Evolutionary conservation across 2,113 vertebrate species (phyloP).

Genomic region (Suricata suricatta): DNA sequence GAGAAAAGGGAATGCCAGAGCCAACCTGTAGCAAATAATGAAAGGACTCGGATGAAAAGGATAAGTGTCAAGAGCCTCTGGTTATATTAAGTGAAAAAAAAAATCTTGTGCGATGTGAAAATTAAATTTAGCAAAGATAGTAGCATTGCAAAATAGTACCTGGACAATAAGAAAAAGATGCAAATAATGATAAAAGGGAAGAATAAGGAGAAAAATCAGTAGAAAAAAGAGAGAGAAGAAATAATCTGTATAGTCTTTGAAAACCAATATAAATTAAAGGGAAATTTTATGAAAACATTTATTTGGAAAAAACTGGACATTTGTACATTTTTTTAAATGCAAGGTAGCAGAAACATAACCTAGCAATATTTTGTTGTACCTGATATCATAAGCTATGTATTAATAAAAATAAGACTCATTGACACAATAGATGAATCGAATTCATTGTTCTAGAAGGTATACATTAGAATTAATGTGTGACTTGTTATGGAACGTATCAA

Average conservation of each 20-base stretch:
- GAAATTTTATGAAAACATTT: constrained; percentile 16
- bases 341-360: neutral
- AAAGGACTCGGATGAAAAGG: constrained; percentile 39
- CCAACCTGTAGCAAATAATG: constrained; percentile 40
- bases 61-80: constrained; percentile 60
- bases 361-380: neutral
- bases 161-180: constrained; percentile 47
- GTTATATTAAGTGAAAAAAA: constrained; percentile 32
- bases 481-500: constrained; percentile 74
- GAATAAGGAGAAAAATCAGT: neutral
- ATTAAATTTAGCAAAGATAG: constrained; percentile 66
- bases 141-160: constrained; percentile 24
- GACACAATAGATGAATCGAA: constrained; percentile 78
- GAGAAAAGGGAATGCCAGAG: constrained; percentile 24
- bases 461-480: constrained; percentile 81
- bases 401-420: constrained; percentile 80
- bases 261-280: constrained; percentile 22
- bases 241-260: neutral
- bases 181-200: neutral
- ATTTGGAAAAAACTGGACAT: neutral
- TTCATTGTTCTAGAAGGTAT: constrained; percentile 80
- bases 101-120: constrained; percentile 30
- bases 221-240: constrained; percentile 12
- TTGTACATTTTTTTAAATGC: constrained; percentile 31
- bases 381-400: neutral